Percentiles rank a stretch among this genome's conserved stretches.
Evolutionary conservation across 2,113 vertebrate genomes (phyloP).

Genomic region (Salvelinus fontinalis): DNA sequence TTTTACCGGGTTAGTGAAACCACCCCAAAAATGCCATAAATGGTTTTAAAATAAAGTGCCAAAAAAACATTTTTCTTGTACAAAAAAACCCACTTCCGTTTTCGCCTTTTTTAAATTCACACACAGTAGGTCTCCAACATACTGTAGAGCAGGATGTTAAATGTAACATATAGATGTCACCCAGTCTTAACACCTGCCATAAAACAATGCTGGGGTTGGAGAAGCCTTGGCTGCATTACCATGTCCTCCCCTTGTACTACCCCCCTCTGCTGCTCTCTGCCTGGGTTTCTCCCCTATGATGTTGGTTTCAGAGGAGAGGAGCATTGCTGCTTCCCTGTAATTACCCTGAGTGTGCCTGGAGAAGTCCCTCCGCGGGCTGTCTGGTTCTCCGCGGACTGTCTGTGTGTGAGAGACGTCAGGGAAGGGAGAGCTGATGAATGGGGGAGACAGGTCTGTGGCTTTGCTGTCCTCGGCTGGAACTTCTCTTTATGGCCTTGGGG

Average conservation of each 20-base stretch:
- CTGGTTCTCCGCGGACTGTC: conserved; percentile 36
- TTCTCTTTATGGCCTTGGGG: conserved; percentile 65
- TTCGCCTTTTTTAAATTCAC: too few relatives aligned
- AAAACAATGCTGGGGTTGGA: too few relatives aligned
- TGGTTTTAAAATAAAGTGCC: too few relatives aligned
- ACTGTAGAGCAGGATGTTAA: too few relatives aligned
- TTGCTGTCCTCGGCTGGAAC: conserved; percentile 36
- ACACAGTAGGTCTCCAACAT: too few relatives aligned
- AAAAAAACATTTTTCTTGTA: too few relatives aligned
- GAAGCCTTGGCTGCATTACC: neutral
- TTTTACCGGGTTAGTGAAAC: neutral
- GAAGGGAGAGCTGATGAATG: conserved; percentile 57
- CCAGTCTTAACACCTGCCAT: too few relatives aligned
- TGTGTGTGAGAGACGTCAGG: conserved; percentile 45
- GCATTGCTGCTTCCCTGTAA: conserved; percentile 60
- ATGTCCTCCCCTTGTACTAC: neutral
- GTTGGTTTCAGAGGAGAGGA: neutral
- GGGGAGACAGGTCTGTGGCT: conserved; percentile 61
- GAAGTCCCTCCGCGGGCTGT: conserved; percentile 50
- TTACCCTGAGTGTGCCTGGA: conserved; percentile 62
- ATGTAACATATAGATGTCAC: too few relatives aligned
- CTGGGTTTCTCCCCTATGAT: neutral
- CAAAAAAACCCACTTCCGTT: too few relatives aligned
- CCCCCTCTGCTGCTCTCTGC: neutral
- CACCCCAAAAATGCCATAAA: too few relatives aligned